Evolutionary conservation across 2,888 invertebrate species (phyloP), one percentile per base, ranked within the genome.

Genomic region (Xestia c-nigrum): DNA sequence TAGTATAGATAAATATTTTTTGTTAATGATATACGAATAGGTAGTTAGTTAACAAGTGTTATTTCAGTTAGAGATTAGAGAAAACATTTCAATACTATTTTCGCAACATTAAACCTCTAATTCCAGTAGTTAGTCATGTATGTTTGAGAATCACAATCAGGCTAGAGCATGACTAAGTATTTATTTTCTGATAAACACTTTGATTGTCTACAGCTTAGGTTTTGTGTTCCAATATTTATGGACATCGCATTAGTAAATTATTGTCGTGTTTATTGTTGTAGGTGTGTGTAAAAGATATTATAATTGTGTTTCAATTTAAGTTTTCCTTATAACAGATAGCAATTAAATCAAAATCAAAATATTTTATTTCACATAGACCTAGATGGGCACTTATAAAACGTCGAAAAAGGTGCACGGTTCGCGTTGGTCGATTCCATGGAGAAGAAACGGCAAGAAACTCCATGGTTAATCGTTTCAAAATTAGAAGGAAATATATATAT

Each of bases 141-240:
- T 50, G 47, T 84, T 78, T 84, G 71, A 68, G 78, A 69, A 52
- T 46, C 3, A 57, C 38, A 82, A 80, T 68, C 68, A 84, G 74
- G 71, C 21, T 68, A 50, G 40, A 65, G 21, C 38, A 55, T 38
- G 57, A 70, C 2, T 78, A 59, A 57, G 59, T 38, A 52, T 79
- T 52, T 80, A 47, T 65, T 55, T 64, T 72, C 14, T 57, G 80
- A 80, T 80, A 75, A 66, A 16, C 57, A 68, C 16, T 57, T 83
- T 72, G 38, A 57, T 72, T 47, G 19, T 12, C 21, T 0, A 4
- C n/a, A 12, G 21, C 63, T 19, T 31, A 63, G 63, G 40, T 63
- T 63, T 63, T 40, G 63, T 63, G 61, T 63, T 63, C 21, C 61
- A 63, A 63, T 63, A 12, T 63, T 61, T 63, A 63, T 63, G 61